phyloP scores from a whole-genome alignment of 1,140 invertebrate genomes.

The Myzus persicae region DNA sequence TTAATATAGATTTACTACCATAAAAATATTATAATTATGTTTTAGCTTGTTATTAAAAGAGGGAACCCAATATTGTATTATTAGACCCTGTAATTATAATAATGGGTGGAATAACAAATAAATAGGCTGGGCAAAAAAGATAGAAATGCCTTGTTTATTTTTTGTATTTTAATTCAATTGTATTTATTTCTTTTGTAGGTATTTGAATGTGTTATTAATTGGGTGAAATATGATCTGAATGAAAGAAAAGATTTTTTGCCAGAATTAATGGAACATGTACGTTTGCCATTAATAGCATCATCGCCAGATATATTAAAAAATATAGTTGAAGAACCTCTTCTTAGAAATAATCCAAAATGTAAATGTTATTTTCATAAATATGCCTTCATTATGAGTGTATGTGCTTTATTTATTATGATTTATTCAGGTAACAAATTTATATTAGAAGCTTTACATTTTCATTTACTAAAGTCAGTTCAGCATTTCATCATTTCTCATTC shows the following conservation, averaged over 20 bases:
- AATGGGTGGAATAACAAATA: too few species aligned
- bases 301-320: constrained; percentile 87
- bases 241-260: constrained; percentile 76
- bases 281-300: constrained; percentile 82
- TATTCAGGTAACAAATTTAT: constrained; percentile 82
- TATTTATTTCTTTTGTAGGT: constrained; percentile 67
- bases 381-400: background rate
- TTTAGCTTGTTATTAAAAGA: too few species aligned
- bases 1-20: too few species aligned
- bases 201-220: constrained; percentile 86
- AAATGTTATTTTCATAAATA: constrained; percentile 62
- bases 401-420: background rate
- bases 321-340: constrained; percentile 90
- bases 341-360: constrained; percentile 84
- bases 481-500: constrained; percentile 77
- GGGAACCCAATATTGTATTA: too few species aligned
- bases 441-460: constrained; percentile 94
- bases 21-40: too few species aligned
- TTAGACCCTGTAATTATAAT: too few species aligned
- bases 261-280: constrained; percentile 89
- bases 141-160: too few species aligned
- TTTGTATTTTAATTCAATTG: background rate
- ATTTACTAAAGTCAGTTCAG: constrained; percentile 87
- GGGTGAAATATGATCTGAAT: constrained; percentile 82
- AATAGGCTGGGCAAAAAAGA: background rate